These are phyloP conservation scores for Callaeas wilsoni DNA, from an alignment of 2,113 vertebrate genomes.

Conservation along the genomic window DNA sequence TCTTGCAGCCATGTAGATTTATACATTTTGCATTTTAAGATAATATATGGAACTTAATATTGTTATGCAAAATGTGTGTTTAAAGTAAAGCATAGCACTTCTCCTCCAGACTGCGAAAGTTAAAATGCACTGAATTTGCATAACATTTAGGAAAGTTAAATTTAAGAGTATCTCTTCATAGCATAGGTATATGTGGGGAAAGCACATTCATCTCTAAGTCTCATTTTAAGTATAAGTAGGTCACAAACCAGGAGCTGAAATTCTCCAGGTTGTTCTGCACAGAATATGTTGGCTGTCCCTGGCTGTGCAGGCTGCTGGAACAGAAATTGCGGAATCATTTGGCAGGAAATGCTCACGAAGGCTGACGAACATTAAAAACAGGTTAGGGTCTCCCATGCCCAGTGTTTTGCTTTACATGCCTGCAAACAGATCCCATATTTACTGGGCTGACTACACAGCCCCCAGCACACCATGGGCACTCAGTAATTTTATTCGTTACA, in stretches of 20 bases:
- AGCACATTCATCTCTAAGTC: background rate
- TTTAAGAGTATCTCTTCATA: background rate
- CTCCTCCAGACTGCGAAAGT: background rate
- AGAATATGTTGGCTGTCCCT: background rate
- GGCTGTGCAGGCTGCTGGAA: background rate
- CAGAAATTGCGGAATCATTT: background rate
- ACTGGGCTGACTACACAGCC: background rate
- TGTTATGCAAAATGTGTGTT: conserved; percentile 20
- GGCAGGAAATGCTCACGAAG: background rate
- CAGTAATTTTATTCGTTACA: background rate
- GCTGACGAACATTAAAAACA: background rate
- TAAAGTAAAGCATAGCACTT: conserved; percentile 19
- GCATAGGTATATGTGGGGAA: background rate
- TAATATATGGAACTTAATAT: conserved; percentile 33
- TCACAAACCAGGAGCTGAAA: background rate
- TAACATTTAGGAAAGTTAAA: conserved; percentile 23
- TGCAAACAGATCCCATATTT: background rate
- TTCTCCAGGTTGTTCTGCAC: background rate
- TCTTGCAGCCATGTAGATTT: background rate
- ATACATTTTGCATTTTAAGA: conserved; percentile 32
- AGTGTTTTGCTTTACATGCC: background rate
- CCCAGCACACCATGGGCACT: background rate
- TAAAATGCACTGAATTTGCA: conserved; percentile 36
- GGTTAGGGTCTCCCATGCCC: background rate
- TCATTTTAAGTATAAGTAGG: background rate